Conservation (phyloP, 2,797 vertebrate genomes). For the Poeciliopsis paucimaculata region DNA sequence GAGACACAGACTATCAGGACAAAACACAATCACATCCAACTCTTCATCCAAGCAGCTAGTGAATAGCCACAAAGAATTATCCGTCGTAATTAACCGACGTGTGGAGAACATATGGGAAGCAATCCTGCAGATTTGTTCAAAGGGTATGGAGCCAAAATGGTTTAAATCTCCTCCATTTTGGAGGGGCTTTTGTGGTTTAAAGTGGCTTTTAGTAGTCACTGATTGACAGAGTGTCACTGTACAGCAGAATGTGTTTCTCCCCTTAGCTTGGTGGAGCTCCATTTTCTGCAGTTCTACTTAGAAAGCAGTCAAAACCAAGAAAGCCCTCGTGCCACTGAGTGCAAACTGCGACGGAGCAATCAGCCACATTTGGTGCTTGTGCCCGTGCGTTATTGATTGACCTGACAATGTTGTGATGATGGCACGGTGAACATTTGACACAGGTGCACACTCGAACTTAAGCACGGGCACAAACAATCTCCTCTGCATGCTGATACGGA, state of each 20-base stretch:
- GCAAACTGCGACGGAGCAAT: conserved; percentile 60
- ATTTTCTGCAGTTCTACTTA: conserved; percentile 54
- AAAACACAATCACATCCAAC: conserved; percentile 41
- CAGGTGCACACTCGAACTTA: conserved; percentile 39
- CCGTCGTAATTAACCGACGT: conserved; percentile 67
- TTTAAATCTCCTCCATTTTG: conserved; percentile 77
- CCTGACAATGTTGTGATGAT: conserved; percentile 32
- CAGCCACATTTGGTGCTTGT: conserved; percentile 52
- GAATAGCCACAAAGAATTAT: conserved; percentile 61
- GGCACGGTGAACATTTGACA: conserved; percentile 47
- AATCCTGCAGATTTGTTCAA: conserved; percentile 81
- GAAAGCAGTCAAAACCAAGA: conserved; percentile 56
- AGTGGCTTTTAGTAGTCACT: conserved; percentile 54
- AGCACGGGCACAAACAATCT: conserved; percentile 45
- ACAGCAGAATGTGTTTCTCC: conserved; percentile 25
- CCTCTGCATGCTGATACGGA: conserved; percentile 63
- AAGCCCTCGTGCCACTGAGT: conserved; percentile 38
- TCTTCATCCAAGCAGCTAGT: conserved; percentile 45
- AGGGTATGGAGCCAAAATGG: conserved; percentile 74
- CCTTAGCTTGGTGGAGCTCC: conserved; percentile 35
- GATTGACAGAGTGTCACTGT: conserved; percentile 61
- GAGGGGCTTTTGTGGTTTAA: conserved; percentile 66
- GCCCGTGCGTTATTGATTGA: conserved; percentile 47
- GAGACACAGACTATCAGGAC: conserved; percentile 21
- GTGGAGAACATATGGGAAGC: conserved; percentile 78